Percentiles rank a stretch among this genome's conserved stretches.
Conservation (phyloP, 1,140 invertebrate species). For the Lutraria rhynchaena region DNA sequence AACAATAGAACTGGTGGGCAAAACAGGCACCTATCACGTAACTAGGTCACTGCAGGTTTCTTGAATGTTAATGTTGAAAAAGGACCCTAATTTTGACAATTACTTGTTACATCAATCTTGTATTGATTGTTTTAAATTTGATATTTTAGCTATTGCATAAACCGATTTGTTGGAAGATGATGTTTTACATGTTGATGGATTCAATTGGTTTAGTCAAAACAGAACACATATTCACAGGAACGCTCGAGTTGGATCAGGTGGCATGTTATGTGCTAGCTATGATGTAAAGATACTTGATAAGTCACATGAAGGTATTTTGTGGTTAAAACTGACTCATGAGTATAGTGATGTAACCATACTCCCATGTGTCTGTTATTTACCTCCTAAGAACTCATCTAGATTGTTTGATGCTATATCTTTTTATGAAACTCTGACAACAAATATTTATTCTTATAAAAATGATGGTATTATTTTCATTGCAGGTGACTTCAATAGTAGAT, state of each 20-base stretch:
- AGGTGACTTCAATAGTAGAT: neutral
- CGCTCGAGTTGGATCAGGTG: neutral
- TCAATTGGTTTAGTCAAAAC: conserved; percentile 18
- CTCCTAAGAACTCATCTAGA: neutral
- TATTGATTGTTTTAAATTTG: neutral
- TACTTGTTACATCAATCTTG: neutral
- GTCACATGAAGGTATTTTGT: too few species aligned
- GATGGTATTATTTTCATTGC: neutral
- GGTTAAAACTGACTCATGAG: neutral
- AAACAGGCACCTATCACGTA: neutral
- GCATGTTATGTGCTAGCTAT: neutral
- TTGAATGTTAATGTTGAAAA: neutral
- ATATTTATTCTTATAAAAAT: neutral
- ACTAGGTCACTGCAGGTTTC: neutral
- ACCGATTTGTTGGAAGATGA: neutral
- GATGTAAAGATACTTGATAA: neutral
- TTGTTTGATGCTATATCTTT: neutral
- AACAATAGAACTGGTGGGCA: neutral
- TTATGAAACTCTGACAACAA: neutral
- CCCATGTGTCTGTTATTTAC: neutral
- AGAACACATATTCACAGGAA: neutral
- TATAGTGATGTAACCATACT: neutral
- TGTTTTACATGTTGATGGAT: neutral
- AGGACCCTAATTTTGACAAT: neutral
- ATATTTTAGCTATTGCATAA: neutral